Conservation (phyloP, 2,888 invertebrate species). For the Sarcophaga variegata region DNA sequence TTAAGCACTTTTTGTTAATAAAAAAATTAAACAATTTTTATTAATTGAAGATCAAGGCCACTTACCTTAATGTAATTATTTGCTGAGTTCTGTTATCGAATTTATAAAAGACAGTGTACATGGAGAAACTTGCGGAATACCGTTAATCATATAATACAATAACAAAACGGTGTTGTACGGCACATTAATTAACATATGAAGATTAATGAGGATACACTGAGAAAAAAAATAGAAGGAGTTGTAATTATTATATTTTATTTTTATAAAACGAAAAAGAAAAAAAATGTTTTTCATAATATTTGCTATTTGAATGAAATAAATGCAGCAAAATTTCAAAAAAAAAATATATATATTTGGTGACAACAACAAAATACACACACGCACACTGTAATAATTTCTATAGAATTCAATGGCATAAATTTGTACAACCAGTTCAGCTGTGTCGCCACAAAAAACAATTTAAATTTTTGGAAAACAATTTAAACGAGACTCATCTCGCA, state of each 20-base stretch:
- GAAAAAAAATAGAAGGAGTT: background rate
- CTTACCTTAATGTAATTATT: slow-evolving; percentile 64
- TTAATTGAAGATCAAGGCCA: background rate
- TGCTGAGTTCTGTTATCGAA: slow-evolving; percentile 62
- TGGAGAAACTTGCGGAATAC: slow-evolving; percentile 59
- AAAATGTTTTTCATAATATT: background rate
- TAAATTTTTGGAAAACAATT: background rate
- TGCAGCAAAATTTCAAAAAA: background rate
- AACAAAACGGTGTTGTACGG: background rate
- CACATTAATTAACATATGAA: slow-evolving; percentile 41
- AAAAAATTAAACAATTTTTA: too few relatives aligned
- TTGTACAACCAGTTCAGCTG: slow-evolving; percentile 58
- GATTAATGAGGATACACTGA: slow-evolving; percentile 19
- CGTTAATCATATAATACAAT: slow-evolving; percentile 46
- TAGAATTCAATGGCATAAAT: slow-evolving; percentile 29
- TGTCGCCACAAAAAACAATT: slow-evolving; percentile 10
- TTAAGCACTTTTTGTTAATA: too few relatives aligned
- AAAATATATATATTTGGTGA: slow-evolving; percentile 6
- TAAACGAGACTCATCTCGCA: too few relatives aligned
- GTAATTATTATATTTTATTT: background rate
- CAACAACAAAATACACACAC: slow-evolving; percentile 18
- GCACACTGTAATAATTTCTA: background rate
- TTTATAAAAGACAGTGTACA: slow-evolving; percentile 64
- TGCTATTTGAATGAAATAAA: slow-evolving; percentile 17
- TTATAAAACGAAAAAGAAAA: background rate